A percentile compares a stretch with the other conserved stretches of the same genome.
Evolutionary conservation across 53 echinoderm and acorn worm species (phyloP).

Genomic region (Echinometra lucunter): DNA sequence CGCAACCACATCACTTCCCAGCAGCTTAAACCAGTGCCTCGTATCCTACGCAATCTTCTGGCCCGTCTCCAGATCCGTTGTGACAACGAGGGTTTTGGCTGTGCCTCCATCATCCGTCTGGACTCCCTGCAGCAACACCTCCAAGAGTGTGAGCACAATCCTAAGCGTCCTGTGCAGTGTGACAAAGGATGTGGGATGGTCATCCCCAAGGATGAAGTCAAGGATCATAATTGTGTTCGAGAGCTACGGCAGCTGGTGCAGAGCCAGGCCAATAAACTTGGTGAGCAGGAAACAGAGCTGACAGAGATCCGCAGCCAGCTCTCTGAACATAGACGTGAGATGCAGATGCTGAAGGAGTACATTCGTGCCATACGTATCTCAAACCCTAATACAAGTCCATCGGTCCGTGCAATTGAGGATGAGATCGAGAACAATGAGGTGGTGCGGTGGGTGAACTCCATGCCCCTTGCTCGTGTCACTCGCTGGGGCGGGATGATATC

Average conservation of each 20-base stretch:
- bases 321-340: constrained; percentile 85
- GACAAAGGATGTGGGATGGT: constrained; percentile 94
- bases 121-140: constrained; percentile 89
- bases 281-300: constrained; percentile 83
- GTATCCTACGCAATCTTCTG: constrained; percentile 94
- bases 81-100: constrained; percentile 92
- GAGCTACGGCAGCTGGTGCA: constrained; percentile 87
- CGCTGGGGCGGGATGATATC: constrained; percentile 99
- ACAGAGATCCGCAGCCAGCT: constrained; percentile 84
- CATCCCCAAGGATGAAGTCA: constrained; percentile 96
- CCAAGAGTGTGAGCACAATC: constrained; percentile 95
- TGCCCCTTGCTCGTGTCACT: constrained; percentile 93
- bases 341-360: constrained; percentile 97
- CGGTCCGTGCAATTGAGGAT: constrained; percentile 96
- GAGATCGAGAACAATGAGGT: constrained; percentile 97
- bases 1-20: constrained; percentile 89
- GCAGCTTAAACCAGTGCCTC: constrained; percentile 95
- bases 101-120: constrained; percentile 83
- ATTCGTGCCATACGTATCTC: constrained; percentile 94
- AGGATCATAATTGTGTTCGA: constrained; percentile 91
- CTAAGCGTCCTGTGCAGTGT: constrained; percentile 94
- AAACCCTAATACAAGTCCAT: constrained; percentile 90
- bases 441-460: constrained; percentile 93
- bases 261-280: constrained; percentile 80
- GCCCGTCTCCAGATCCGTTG: constrained; percentile 89